A percentile compares a stretch with the other conserved stretches of the same genome.
phyloP scores from a whole-genome alignment of 2,888 invertebrate species.

The Euzophera pinguis region DNA sequence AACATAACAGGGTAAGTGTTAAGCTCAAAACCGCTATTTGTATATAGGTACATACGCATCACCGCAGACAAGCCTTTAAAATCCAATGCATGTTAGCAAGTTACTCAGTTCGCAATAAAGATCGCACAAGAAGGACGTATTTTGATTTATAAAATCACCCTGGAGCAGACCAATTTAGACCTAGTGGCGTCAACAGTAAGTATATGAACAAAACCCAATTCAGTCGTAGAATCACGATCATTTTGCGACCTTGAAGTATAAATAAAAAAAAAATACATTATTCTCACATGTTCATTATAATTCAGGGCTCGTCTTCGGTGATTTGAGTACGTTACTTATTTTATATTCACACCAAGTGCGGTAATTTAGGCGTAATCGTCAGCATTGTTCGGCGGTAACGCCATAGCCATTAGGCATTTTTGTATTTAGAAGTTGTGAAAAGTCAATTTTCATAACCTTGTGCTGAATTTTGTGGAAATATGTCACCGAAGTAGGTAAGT shows the following conservation, averaged over 20 bases:
- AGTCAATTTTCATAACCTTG: background rate
- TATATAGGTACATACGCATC: too few species aligned
- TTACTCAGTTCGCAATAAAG: too few species aligned
- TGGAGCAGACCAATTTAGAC: too few species aligned
- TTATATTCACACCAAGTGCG: conserved; percentile 4
- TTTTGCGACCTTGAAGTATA: background rate
- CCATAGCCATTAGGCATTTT: conserved; percentile 1
- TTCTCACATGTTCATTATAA: background rate
- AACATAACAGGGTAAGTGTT: too few species aligned
- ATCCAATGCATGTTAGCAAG: too few species aligned
- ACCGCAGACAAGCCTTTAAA: too few species aligned
- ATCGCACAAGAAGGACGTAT: too few species aligned
- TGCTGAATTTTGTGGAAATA: background rate
- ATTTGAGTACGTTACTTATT: conserved; percentile 1
- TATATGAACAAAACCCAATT: too few species aligned
- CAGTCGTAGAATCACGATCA: background rate
- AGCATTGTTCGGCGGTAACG: conserved; percentile 1
- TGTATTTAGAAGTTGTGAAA: background rate
- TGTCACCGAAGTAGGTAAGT: too few species aligned
- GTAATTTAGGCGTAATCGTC: conserved; percentile 8
- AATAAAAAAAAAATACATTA: background rate
- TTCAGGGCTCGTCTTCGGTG: background rate
- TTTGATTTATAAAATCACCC: too few species aligned
- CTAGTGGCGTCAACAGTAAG: too few species aligned
- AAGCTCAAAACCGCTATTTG: too few species aligned